phyloP scores from a whole-genome alignment of 2,888 invertebrate genomes.

The Sthenelais limicola region DNA sequence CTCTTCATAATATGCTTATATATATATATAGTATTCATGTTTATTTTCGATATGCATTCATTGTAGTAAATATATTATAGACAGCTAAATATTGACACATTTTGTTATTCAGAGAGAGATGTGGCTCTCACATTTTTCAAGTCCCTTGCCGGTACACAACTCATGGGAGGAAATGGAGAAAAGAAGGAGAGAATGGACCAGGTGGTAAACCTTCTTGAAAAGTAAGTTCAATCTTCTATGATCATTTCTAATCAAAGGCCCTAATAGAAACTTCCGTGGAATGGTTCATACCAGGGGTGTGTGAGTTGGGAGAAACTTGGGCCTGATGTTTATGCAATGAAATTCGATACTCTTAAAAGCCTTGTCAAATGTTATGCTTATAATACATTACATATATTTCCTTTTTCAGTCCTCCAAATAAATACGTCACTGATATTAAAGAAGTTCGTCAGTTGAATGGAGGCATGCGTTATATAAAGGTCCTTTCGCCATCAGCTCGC shows the following conservation, averaged over 20 bases:
- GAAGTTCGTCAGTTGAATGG: background rate
- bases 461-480: conserved; percentile 53
- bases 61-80: too few relatives aligned
- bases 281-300: too few relatives aligned
- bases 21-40: too few relatives aligned
- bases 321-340: too few relatives aligned
- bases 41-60: too few relatives aligned
- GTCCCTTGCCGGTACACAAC: conserved; percentile 58
- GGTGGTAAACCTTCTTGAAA: conserved; percentile 55
- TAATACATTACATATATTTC: too few relatives aligned
- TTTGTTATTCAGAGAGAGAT: conserved; percentile 59
- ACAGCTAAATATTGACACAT: background rate
- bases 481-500: conserved; percentile 60
- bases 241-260: too few relatives aligned
- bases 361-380: background rate
- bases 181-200: conserved; percentile 58
- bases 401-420: conserved; percentile 13
- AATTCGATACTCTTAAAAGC: background rate
- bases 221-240: too few relatives aligned
- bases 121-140: conserved; percentile 63
- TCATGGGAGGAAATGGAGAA: conserved; percentile 57
- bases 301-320: too few relatives aligned
- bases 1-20: too few relatives aligned
- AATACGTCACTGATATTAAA: conserved; percentile 1
- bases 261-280: too few relatives aligned